Base-by-base conservation (phyloP, 1,140 invertebrate species). In the Drosophila lini region DNA sequence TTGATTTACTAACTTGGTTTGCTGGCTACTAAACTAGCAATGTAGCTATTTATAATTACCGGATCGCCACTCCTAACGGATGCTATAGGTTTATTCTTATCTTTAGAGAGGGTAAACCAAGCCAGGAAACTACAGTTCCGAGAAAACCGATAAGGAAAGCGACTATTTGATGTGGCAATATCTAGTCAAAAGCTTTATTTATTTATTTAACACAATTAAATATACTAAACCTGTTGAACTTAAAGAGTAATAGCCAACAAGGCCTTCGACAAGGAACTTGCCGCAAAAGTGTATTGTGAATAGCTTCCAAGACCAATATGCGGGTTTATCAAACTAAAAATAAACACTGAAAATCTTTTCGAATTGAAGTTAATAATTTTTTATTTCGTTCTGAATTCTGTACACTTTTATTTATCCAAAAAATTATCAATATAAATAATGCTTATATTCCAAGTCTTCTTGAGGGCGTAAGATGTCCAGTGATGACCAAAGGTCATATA, bases 151-250 rank as follows among this genome's bases (percentile, higher is more conserved):
- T 53, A 53, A 34, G 11, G 6, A 13, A 22, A 16, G 13, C 13
- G 13, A 13, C 7, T 52, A 34, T 34, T 34, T 19, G 31, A n/a
- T 48, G 1, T 28, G 25, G 7, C 15, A 2, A 48, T 28, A 31
- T 31, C 15, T 48, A 48, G 32, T 53, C 32, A 22, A 53, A 15
- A 53, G 32, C 32, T 36, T 53, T 53, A 36, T 53, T 53, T 53
- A 36, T 53, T 53, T 53, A 53, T 53, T 53, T 36, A 53, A 36
- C 32, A 36, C 3, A 19, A 13, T 34, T 13, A 15, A 19, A 13
- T 15, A 3, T 22, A 36, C 11, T 9, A 31, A 16, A 11, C 25
- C 25, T 22, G 0, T 36, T 22, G 16, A 0, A 22, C 5, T 19
- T 52, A 19, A 52, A 6, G 3, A 19, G 11, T 52, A 52, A 16